phyloP scores from a whole-genome alignment of 2,888 invertebrate species.

The Agonopterix subpropinquella region DNA sequence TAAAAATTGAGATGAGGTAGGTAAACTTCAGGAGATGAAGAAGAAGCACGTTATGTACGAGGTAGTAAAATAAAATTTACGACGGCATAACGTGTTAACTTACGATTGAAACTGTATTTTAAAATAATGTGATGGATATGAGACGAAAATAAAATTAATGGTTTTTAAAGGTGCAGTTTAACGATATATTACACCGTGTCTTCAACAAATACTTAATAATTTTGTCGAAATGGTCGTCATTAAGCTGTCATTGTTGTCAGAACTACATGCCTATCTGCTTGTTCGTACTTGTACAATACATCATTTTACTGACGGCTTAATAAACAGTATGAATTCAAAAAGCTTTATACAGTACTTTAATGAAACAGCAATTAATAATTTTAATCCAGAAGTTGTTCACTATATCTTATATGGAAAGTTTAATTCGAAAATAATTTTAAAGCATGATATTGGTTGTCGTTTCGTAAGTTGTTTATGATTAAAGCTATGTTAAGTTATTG shows the following conservation, averaged over 20 bases:
- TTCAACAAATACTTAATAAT: constrained; percentile 19
- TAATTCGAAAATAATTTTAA: constrained; percentile 3
- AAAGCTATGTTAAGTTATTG: no score
- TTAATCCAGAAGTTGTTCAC: constrained; percentile 3
- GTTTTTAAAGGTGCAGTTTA: constrained; percentile 14
- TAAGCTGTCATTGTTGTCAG: constrained; percentile 17
- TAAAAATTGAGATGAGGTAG: not conserved
- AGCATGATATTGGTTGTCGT: no score
- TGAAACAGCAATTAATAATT: constrained; percentile 9
- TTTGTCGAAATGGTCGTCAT: constrained; percentile 16
- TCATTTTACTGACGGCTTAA: constrained; percentile 10
- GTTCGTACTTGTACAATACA: not conserved
- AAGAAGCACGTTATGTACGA: not conserved
- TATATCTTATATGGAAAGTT: constrained; percentile 3
- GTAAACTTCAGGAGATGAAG: not conserved
- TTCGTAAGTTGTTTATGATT: no score
- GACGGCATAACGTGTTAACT: not conserved
- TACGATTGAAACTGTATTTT: not conserved
- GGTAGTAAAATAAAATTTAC: not conserved
- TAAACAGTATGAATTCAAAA: constrained; percentile 3
- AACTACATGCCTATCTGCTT: constrained; percentile 7
- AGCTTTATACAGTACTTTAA: not conserved
- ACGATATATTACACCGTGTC: constrained; percentile 11
- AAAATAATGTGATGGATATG: not conserved
- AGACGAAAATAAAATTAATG: constrained; percentile 7